phyloP scores from a whole-genome alignment of 1,140 invertebrate species.

The Zaprionus gabonicus region DNA sequence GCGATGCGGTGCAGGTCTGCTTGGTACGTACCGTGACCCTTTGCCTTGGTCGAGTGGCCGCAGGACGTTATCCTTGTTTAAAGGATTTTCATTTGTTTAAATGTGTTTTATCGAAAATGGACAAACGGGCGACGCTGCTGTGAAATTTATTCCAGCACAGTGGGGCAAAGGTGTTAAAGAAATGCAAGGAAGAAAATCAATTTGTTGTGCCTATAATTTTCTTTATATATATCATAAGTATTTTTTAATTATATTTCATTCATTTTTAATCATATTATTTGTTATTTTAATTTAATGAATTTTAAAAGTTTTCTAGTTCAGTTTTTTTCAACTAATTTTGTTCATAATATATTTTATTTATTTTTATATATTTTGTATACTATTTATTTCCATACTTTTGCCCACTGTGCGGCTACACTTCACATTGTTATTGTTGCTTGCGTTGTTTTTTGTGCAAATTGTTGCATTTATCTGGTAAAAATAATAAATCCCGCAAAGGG shows the following conservation, averaged over 20 bases:
- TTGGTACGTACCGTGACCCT: background rate
- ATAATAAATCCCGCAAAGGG: slow-evolving; percentile 77
- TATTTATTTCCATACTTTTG: background rate
- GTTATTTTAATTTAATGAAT: too few species aligned
- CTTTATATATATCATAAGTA: background rate
- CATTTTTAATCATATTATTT: background rate
- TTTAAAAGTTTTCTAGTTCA: background rate
- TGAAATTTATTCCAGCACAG: slow-evolving; percentile 54
- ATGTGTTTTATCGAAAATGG: slow-evolving; percentile 81
- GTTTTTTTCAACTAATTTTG: background rate
- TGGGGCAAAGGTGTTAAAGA: slow-evolving; percentile 12
- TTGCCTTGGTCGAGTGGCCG: slow-evolving; percentile 9
- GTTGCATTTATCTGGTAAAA: slow-evolving; percentile 83
- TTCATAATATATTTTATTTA: background rate
- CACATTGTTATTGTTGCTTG: slow-evolving; percentile 56
- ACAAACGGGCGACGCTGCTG: slow-evolving; percentile 56
- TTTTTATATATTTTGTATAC: too few species aligned
- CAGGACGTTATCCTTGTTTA: slow-evolving; percentile 74
- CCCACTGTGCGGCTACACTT: slow-evolving; percentile 67
- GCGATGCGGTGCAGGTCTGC: slow-evolving; percentile 9
- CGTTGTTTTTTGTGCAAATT: slow-evolving; percentile 72
- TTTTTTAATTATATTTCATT: background rate
- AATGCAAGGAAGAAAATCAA: background rate
- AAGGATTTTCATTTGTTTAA: slow-evolving; percentile 83
- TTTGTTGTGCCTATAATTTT: too few species aligned